These are phyloP conservation scores for Meteorus sp. DNA, from an alignment of 1,140 invertebrate genomes.

Conservation along the genomic window DNA sequence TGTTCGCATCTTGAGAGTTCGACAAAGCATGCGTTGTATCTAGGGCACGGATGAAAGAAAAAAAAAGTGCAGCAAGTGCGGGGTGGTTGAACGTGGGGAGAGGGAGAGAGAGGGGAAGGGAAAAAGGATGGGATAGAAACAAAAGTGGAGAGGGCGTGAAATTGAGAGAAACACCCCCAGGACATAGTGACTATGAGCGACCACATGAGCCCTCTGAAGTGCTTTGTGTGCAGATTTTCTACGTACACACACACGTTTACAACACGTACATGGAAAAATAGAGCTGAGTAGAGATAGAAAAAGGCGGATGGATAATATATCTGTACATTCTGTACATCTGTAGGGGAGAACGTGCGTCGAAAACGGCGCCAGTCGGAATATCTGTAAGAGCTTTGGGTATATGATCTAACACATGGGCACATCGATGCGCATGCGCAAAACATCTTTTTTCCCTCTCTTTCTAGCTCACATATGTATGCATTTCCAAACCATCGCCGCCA, in stretches of 20 bases:
- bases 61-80: background rate
- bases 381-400: conserved; percentile 24
- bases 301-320: no score
- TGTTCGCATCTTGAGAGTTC: background rate
- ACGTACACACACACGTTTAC: background rate
- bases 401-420: no score
- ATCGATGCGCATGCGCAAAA: background rate
- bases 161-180: conserved; percentile 16
- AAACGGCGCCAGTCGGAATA: conserved; percentile 16
- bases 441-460: no score
- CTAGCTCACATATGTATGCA: no score
- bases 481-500: conserved; percentile 23
- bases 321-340: background rate
- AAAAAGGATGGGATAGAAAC: background rate
- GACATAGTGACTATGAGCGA: conserved; percentile 1
- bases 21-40: conserved; percentile 7
- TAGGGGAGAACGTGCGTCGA: background rate
- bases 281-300: background rate
- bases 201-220: conserved; percentile 11
- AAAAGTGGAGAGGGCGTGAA: conserved; percentile 1
- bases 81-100: background rate
- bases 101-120: background rate
- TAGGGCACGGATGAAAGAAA: conserved; percentile 1
- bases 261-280: background rate
- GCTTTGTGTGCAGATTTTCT: conserved; percentile 9